phyloP scores from a whole-genome alignment of 2,888 invertebrate species.

The Microctonus hyperodae region DNA sequence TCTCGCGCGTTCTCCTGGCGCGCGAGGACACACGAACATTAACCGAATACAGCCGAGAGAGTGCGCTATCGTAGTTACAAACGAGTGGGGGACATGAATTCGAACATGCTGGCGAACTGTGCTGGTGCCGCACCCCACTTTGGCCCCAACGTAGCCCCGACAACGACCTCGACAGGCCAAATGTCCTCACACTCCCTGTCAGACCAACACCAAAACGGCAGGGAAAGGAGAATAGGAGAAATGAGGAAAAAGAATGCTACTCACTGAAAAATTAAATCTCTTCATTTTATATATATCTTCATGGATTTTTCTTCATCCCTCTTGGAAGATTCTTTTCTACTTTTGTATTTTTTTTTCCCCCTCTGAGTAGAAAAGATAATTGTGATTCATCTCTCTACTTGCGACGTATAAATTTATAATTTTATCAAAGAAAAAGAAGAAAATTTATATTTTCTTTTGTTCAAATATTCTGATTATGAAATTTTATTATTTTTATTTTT shows the following conservation, averaged over 20 bases:
- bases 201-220: neutral
- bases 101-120: constrained; percentile 11
- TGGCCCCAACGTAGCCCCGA: constrained; percentile 26
- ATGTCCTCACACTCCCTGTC: constrained; percentile 1
- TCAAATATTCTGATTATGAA: neutral
- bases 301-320: constrained; percentile 9
- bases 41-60: constrained; percentile 43
- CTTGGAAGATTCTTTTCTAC: neutral
- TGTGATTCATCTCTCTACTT: neutral
- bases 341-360: neutral
- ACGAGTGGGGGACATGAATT: constrained; percentile 21
- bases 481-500: neutral
- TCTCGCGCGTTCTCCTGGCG: constrained; percentile 33
- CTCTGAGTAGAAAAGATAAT: neutral
- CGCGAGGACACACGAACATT: constrained; percentile 41
- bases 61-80: constrained; percentile 36
- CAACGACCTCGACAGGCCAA: constrained; percentile 23
- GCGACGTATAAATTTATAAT: neutral
- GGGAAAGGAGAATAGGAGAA: neutral
- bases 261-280: constrained; percentile 40
- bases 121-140: constrained; percentile 37
- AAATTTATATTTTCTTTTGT: neutral
- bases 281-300: constrained; percentile 8
- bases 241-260: constrained; percentile 7
- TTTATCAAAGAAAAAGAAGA: neutral